phyloP scores from a whole-genome alignment of 2,113 vertebrate genomes.

The Nestor notabilis region DNA sequence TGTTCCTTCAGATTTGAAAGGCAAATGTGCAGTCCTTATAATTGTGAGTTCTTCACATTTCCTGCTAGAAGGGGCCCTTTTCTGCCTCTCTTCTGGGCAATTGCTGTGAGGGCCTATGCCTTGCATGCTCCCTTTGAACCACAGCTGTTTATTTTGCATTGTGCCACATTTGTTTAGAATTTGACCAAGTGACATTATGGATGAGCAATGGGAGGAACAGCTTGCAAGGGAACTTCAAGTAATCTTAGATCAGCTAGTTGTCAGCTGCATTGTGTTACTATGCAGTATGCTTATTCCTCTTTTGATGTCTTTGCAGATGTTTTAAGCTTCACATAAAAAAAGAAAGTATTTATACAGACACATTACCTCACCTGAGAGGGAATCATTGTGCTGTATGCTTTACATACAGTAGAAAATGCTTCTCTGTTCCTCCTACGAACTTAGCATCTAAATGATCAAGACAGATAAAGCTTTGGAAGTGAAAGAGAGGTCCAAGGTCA shows the following conservation, averaged over 20 bases:
- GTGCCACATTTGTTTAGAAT: not conserved
- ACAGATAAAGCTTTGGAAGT: not conserved
- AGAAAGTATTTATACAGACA: not conserved
- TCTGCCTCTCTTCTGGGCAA: not conserved
- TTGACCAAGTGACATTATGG: not conserved
- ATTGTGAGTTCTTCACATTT: not conserved
- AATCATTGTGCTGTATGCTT: not conserved
- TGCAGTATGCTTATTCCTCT: not conserved
- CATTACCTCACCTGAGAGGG: constrained; percentile 26
- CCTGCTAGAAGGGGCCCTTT: not conserved
- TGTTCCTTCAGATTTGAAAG: constrained; percentile 27
- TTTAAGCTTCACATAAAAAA: not conserved
- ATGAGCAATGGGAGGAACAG: not conserved
- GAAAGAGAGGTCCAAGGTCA: constrained; percentile 21
- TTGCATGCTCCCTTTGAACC: not conserved
- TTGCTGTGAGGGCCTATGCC: not conserved
- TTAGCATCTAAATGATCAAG: constrained; percentile 29
- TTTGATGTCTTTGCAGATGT: constrained; percentile 31
- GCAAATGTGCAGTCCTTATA: not conserved
- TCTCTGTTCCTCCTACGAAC: not conserved
- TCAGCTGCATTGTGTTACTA: not conserved
- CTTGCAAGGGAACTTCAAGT: not conserved
- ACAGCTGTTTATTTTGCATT: not conserved
- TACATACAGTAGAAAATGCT: constrained; percentile 7
- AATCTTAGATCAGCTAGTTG: not conserved